Evolutionary conservation across 2,888 invertebrate species (phyloP), one percentile per base, ranked within the genome.

Genomic region (Cecidostiba fungosa): DNA sequence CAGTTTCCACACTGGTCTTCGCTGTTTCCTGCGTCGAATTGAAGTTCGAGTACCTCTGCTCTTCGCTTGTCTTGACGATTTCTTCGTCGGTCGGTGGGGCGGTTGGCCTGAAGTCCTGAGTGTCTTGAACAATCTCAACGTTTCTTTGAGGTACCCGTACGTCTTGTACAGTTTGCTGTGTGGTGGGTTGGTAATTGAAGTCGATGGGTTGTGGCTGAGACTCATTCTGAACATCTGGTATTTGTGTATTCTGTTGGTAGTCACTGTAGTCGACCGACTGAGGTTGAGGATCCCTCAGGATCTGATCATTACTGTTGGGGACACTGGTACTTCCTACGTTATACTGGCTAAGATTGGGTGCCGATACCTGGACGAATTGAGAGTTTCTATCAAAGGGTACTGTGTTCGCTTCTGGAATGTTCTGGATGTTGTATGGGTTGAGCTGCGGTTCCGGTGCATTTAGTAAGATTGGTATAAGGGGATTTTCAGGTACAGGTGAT

Each of bases 1-100:
- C 93, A 0, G 93, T 93, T 73, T 92, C 89, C 3, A 92, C 89
- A 10, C 47, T 80, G 19, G 82, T 79, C n/a, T 77, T 85, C 14
- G 70, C 39, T 8, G 80, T 4, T 10, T 76, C 26, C 23, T 73
- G 72, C 32, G 80, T 77, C 8, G 54, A 10, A 8, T 79, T 84
- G 16, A 32, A n/a, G 3, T 74, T 62, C 3, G 74, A 26, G n/a
- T 76, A 4, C 19, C 69, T 84, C 16, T 69, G 79, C 19, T 69
- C 26, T 1, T 74, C 54, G 2, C 8, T 54, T 12, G 50, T 12
- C 32, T 32, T 73, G 43, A 77, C 16, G 19, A 39, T 23, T 3
- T 66, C 62, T 29, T 8, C 69, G n/a, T 0, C 26, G 14, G 43
- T 14, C 16, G 81, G 43, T 29, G 10, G 10, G 14, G 6, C 23